phyloP scores from a whole-genome alignment of 2,888 invertebrate species.

The Chrysotoxum bicinctum region DNA sequence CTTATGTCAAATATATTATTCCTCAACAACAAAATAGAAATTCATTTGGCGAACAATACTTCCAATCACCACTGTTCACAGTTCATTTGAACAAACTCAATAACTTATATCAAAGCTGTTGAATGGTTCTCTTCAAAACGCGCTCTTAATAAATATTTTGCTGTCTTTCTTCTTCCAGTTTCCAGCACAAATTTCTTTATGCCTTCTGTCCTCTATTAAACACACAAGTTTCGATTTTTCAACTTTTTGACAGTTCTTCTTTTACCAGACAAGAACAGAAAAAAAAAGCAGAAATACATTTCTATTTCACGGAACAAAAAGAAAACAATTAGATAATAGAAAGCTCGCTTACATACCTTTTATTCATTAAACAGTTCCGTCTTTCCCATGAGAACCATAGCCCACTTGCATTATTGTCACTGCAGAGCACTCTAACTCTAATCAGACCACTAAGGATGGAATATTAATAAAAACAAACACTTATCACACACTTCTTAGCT shows the following conservation, averaged over 20 bases:
- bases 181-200: not conserved
- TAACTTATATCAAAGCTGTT: slow-evolving; percentile 49
- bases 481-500: slow-evolving; percentile 54
- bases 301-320: not conserved
- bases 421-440: not conserved
- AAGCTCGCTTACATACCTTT: slow-evolving; percentile 2
- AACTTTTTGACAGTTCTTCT: slow-evolving; percentile 50
- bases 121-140: slow-evolving; percentile 59
- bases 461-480: slow-evolving; percentile 49
- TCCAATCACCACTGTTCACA: slow-evolving; percentile 13
- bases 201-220: not conserved
- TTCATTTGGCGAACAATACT: not conserved
- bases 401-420: slow-evolving; percentile 12
- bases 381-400: not conserved
- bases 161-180: not conserved
- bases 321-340: not conserved
- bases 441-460: not conserved
- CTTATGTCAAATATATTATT: too few relatives aligned
- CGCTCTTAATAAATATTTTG: slow-evolving; percentile 49
- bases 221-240: slow-evolving; percentile 66
- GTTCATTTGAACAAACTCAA: slow-evolving; percentile 31
- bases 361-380: not conserved
- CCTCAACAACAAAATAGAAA: not conserved
- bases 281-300: not conserved
- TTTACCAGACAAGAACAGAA: not conserved